A percentile compares a stretch with the other conserved stretches of the same genome.
These are phyloP conservation scores for Melieria omissa DNA, from an alignment of 2,888 invertebrate genomes.

Conservation along the genomic window DNA sequence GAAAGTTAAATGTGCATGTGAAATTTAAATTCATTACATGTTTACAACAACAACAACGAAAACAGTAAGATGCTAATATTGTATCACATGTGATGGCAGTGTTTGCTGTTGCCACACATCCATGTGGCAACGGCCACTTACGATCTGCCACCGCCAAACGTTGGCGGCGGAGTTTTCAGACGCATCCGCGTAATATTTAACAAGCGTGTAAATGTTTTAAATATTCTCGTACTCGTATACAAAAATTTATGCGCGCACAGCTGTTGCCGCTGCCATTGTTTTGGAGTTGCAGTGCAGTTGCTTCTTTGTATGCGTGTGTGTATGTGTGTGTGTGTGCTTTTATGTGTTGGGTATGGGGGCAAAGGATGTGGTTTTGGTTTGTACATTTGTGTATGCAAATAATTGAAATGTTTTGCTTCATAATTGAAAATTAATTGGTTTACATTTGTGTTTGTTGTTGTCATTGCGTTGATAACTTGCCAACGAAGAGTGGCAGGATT, in stretches of 20 bases:
- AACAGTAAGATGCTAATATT: not conserved
- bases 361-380: not conserved
- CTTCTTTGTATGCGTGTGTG: not conserved
- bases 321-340: not conserved
- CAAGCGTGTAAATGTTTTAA: slow-evolving; percentile 13
- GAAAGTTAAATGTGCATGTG: slow-evolving; percentile 34
- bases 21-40: slow-evolving; percentile 37
- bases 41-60: not conserved
- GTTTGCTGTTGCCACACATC: no score
- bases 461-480: not conserved
- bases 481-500: no score
- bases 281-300: not conserved
- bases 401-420: slow-evolving; percentile 57
- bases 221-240: slow-evolving; percentile 3
- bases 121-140: no score
- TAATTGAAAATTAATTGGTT: slow-evolving; percentile 62
- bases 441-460: slow-evolving; percentile 17
- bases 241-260: slow-evolving; percentile 2
- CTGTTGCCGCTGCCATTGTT: not conserved
- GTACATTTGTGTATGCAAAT: slow-evolving; percentile 50
- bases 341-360: not conserved
- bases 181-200: slow-evolving; percentile 1
- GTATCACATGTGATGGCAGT: no score
- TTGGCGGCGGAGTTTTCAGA: not conserved
- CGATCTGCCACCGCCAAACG: no score